Evolutionary conservation across 2,113 vertebrate genomes (phyloP), one percentile per base, ranked within the genome.

Genomic region (Protobothrops mucrosquamatus): DNA sequence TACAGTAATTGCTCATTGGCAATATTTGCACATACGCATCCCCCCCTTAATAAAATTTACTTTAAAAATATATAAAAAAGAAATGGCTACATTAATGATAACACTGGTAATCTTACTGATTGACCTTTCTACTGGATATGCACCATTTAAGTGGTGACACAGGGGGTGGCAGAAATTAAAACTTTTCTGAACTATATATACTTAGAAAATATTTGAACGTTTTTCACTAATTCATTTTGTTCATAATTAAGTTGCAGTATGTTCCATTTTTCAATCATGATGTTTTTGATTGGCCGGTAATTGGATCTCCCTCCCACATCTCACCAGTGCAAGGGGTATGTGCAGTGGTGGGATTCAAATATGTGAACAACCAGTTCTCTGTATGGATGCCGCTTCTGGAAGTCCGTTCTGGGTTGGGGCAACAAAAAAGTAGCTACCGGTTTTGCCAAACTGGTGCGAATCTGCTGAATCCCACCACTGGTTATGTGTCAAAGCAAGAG

Each of bases 171-270:
- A 94, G 93, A 96, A 96, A 94, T 15, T 56, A 94, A 96, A 95
- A 95, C 18, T 91, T 91, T 56, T 94, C 24, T 93, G 93, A 90
- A 55, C 24, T 88, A 48, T 93, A 94, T 91, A 57, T 89, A 46
- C 57, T 90, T 92, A 93, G 7, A 94, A 87, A 97, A 90, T 92
- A 89, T 89, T 95, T 18, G 23, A 81, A 96, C 95, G 94, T 89
- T 95, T 89, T 95, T 95, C 86, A 51, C 91, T 94, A 92, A 95
- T 95, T 96, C 85, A 96, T 95, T 96, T 96, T 93, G 92, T 91
- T 88, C 95, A 96, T 95, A 96, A 95, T 90, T 0, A 9, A 94
- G 92, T 54, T 93, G 92, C 87, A 90, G 57, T 85, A 87, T 91
- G 92, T 90, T 94, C 89, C 57, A 81, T 92, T 88, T 88, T 69